Percentiles rank a stretch among this genome's conserved stretches.
Evolutionary conservation across 2,113 vertebrate species (phyloP).

Genomic region (Brachypodius melanocephalos): DNA sequence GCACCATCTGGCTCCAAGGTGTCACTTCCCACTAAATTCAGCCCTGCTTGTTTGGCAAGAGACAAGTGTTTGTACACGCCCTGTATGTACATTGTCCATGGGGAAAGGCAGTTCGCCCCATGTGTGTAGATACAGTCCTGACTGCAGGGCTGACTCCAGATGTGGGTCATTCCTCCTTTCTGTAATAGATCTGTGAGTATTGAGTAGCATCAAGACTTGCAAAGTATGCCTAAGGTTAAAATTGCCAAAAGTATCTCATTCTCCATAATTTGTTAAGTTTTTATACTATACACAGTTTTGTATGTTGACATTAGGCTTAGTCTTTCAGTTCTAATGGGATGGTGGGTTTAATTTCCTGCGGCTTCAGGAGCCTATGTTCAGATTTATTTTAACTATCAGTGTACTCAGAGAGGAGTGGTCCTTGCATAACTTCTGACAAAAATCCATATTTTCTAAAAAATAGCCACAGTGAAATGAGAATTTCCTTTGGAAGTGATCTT

Average conservation of each 20-base stretch:
- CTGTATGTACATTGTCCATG: too few relatives aligned
- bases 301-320: neutral
- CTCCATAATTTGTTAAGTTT: neutral
- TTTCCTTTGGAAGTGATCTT: neutral
- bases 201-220: neutral
- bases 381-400: neutral
- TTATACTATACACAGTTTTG: neutral
- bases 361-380: neutral
- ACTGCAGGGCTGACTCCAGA: neutral
- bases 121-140: accelerated
- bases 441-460: neutral
- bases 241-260: neutral
- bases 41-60: neutral
- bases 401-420: neutral
- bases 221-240: neutral
- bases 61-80: neutral
- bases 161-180: neutral
- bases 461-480: neutral
- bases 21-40: neutral
- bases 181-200: neutral
- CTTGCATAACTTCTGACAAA: neutral
- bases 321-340: neutral
- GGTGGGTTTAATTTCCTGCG: neutral
- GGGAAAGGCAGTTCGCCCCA: accelerated
- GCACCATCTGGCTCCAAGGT: too few relatives aligned